phyloP scores from a whole-genome alignment of 2,797 vertebrate genomes.

The Cyprinodon diabolis region DNA sequence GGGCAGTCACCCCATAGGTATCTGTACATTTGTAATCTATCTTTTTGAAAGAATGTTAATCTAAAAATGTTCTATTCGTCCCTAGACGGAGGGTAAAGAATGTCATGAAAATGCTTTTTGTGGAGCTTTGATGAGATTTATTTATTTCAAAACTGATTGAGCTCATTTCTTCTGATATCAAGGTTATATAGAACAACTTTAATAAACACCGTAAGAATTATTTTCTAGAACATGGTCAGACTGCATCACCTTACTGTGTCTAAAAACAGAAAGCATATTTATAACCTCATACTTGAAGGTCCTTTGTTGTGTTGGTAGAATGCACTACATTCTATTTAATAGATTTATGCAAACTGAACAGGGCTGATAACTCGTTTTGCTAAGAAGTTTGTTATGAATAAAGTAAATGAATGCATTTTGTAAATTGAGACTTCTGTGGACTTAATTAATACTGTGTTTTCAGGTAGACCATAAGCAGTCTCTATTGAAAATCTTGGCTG shows the following conservation, averaged over 20 bases:
- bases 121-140: conserved; percentile 6
- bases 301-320: background rate
- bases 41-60: conserved; percentile 1
- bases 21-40: background rate
- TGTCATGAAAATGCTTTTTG: background rate
- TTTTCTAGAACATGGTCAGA: background rate
- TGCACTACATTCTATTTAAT: background rate
- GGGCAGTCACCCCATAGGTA: background rate
- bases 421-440: background rate
- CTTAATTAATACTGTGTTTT: background rate
- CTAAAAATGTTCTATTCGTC: background rate
- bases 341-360: background rate
- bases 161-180: conserved; percentile 34
- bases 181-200: conserved; percentile 28
- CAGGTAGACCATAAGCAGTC: background rate
- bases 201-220: background rate
- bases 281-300: conserved; percentile 8
- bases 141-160: conserved; percentile 18
- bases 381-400: background rate
- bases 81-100: background rate
- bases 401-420: background rate
- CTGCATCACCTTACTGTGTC: background rate
- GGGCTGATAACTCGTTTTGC: background rate
- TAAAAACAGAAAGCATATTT: background rate
- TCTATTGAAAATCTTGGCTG: background rate